A percentile compares a stretch with the other conserved stretches of the same genome.
phyloP scores from a whole-genome alignment of 2,888 invertebrate species.

The Lepidonotus clava region DNA sequence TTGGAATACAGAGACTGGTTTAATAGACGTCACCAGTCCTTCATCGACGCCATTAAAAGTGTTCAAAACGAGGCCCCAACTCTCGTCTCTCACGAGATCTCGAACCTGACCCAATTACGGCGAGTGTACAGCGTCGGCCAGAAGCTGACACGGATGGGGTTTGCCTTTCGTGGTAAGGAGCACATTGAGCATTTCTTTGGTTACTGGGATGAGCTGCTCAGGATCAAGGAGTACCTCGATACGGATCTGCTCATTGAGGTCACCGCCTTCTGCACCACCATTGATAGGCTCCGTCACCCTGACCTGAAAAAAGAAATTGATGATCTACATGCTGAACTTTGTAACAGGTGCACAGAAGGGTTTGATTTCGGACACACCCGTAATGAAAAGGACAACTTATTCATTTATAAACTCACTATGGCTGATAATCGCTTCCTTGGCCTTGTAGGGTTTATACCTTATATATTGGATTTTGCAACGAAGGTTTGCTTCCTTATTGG shows the following conservation, averaged over 20 bases:
- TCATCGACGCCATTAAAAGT: slow-evolving; percentile 72
- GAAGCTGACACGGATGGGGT: slow-evolving; percentile 66
- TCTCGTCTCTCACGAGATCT: slow-evolving; percentile 66
- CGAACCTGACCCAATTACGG: slow-evolving; percentile 67
- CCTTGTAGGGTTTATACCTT: slow-evolving; percentile 73
- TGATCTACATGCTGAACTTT: slow-evolving; percentile 68
- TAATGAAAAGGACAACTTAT: slow-evolving; percentile 74
- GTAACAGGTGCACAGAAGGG: slow-evolving; percentile 67
- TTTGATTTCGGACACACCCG: slow-evolving; percentile 71
- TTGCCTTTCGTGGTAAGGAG: slow-evolving; percentile 49
- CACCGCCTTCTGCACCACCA: slow-evolving; percentile 69
- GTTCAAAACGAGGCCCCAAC: slow-evolving; percentile 67
- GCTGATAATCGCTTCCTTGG: slow-evolving; percentile 72
- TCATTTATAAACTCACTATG: slow-evolving; percentile 73
- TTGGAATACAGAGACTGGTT: slow-evolving; percentile 77
- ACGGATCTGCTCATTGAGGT: slow-evolving; percentile 66
- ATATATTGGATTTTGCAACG: slow-evolving; percentile 69
- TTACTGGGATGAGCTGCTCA: slow-evolving; percentile 70
- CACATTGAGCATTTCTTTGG: slow-evolving; percentile 69
- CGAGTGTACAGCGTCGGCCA: slow-evolving; percentile 66
- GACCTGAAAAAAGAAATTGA: slow-evolving; percentile 70
- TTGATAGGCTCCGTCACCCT: slow-evolving; percentile 72
- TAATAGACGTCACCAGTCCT: slow-evolving; percentile 68
- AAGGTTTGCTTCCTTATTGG: slow-evolving; percentile 70
- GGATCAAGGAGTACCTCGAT: slow-evolving; percentile 70